Evolutionary conservation across 2,888 invertebrate genomes (phyloP), one percentile per base, ranked within the genome.

Genomic region (Euplagia quadripunctaria): DNA sequence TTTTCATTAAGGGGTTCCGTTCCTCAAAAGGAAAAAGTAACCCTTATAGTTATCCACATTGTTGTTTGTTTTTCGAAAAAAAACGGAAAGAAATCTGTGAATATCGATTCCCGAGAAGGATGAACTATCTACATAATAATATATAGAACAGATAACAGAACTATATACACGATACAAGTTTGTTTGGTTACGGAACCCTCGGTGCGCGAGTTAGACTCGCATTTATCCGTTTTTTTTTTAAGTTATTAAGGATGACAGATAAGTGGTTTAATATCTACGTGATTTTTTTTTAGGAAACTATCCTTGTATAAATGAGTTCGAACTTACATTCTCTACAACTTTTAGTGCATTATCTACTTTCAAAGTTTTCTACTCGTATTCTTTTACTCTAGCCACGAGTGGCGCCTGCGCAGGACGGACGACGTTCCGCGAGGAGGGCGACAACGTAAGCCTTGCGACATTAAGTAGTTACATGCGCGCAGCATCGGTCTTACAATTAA

Each of bases 321-420:
- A 20, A 55, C 8, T 68, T 68, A 9, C 31, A 16, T 46, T 46
- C 17, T 9, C n/a, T 20, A 49, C 31, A 31, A 66, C 4, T 31
- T 51, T 52, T 12, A 68, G 17, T 42, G 17, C 51, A 4, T 17
- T 41, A 68, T n/a, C 41, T 68, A 55, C n/a, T 52, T 55, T 68
- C n/a, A 55, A 70, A 78, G 74, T 74, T 76, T 64, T 64, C 20
- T 63, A 51, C 46, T 69, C 75, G 72, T 64, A 42, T 63, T 16
- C 41, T 1, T 55, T 42, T 72, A 71, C n/a, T 74, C 65, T 79
- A 72, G 73, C 69, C 74, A 69, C 31, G 41, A 42, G 46, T 31
- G 67, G 49, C 73, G 79, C 75, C 79, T 84, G 79, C 73, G 66
- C 31, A 78, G 84, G 83, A 82, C 83, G 83, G 83, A 78, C 64